Evolutionary conservation across 2,113 vertebrate species (phyloP).

Genomic region (Microcebus murinus): DNA sequence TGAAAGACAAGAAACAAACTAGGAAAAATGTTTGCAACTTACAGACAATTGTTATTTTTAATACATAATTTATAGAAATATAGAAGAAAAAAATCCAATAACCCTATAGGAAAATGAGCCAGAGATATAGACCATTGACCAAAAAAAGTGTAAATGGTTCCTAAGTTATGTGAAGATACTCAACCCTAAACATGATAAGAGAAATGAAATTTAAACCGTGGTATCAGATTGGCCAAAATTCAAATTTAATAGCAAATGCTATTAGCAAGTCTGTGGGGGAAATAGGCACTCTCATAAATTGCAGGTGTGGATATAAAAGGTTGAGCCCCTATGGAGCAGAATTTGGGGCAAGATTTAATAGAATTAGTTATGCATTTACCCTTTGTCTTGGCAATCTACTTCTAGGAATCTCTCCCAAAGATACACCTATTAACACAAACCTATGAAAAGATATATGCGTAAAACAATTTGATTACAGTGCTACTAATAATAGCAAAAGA

Average conservation of each 20-base stretch:
- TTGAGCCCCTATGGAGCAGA: not conserved
- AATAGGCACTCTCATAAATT: not conserved
- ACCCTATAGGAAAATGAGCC: not conserved
- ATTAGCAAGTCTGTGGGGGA: not conserved
- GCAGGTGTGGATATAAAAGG: not conserved
- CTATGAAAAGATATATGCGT: not conserved
- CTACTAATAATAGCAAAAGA: not conserved
- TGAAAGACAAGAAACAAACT: not conserved
- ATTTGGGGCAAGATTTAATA: slow-evolving; percentile 40
- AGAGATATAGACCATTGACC: not conserved
- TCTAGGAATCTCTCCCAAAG: slow-evolving; percentile 59
- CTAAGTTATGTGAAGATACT: slow-evolving; percentile 10
- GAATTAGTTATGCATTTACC: slow-evolving; percentile 38
- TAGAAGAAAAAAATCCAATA: slow-evolving; percentile 8
- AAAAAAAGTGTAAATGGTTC: not conserved
- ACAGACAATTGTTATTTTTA: not conserved
- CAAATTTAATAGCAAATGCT: not conserved
- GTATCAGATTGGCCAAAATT: slow-evolving; percentile 47
- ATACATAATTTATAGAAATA: not conserved
- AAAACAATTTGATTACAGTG: not conserved
- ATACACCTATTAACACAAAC: not conserved
- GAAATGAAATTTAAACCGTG: slow-evolving; percentile 26
- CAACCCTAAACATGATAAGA: not conserved
- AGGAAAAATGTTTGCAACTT: not conserved
- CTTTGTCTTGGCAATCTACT: slow-evolving; percentile 33